These are phyloP conservation scores for Peromyscus melanophrys DNA, from an alignment of 2,797 vertebrate species.

Conservation along the genomic window DNA sequence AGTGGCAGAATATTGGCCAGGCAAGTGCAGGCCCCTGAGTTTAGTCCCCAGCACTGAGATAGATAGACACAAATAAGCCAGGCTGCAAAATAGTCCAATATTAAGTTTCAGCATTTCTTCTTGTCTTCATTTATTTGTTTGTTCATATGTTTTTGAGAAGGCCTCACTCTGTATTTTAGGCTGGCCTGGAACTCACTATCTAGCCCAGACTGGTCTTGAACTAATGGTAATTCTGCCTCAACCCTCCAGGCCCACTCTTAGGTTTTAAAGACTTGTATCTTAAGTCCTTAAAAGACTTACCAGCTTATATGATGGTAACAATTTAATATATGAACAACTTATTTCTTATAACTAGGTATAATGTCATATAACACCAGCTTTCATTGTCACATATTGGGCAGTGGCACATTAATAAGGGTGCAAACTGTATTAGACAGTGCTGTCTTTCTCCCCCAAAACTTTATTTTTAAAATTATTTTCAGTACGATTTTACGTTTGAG, in stretches of 20 bases:
- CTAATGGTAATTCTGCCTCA: neutral
- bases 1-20: neutral
- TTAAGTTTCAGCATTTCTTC: conserved; percentile 40
- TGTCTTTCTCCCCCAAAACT: neutral
- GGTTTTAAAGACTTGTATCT: conserved; percentile 23
- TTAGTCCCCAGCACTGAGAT: neutral
- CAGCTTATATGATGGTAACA: neutral
- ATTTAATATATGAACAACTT: no score
- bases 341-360: no score
- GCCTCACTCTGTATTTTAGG: neutral
- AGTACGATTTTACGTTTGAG: neutral
- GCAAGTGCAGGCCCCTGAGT: neutral
- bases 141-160: neutral
- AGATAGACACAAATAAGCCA: neutral
- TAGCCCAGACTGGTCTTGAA: neutral
- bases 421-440: neutral
- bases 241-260: neutral
- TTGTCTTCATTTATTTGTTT: conserved; percentile 9
- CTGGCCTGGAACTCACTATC: neutral
- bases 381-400: neutral
- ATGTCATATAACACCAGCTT: neutral
- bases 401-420: neutral
- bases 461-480: neutral
- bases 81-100: neutral
- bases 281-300: conserved; percentile 25